These are phyloP conservation scores for Pocillopora meandrina DNA, from an alignment of 92 coral and sea anemone genomes.

Conservation along the genomic window DNA sequence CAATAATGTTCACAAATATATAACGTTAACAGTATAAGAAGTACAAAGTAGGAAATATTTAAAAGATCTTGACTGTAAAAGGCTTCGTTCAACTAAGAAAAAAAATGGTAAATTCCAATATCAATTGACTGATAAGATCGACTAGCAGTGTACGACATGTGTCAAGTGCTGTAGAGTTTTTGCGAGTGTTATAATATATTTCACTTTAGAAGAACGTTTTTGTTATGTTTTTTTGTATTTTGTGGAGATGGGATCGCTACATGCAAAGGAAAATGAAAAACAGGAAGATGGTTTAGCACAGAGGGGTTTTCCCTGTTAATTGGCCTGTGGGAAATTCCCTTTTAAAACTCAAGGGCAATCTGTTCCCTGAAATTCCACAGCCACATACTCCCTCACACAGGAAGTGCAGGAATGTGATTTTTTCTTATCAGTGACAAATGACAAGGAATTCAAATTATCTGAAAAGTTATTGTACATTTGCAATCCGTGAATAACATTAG, in stretches of 20 bases:
- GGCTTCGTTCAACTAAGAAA: background rate
- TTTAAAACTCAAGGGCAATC: background rate
- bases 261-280: conserved; percentile 7
- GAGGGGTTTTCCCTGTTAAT: conserved; percentile 21
- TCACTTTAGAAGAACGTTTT: background rate
- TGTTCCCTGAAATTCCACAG: conserved; percentile 12
- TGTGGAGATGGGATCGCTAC: background rate
- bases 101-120: background rate
- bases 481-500: conserved; percentile 9
- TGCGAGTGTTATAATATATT: conserved; percentile 17
- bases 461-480: background rate
- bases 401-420: background rate
- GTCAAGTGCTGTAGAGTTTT: background rate
- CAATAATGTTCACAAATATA: background rate
- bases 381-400: conserved; percentile 27
- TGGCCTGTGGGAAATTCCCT: background rate
- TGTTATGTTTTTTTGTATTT: background rate
- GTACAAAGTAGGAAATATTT: background rate
- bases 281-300: background rate
- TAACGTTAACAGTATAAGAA: background rate
- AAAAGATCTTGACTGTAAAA: background rate
- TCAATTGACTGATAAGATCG: background rate
- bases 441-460: conserved; percentile 20
- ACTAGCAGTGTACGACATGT: background rate
- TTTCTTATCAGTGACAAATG: background rate